Base-by-base conservation (phyloP, 2,888 invertebrate genomes). In the Scotopteryx bipunctaria region DNA sequence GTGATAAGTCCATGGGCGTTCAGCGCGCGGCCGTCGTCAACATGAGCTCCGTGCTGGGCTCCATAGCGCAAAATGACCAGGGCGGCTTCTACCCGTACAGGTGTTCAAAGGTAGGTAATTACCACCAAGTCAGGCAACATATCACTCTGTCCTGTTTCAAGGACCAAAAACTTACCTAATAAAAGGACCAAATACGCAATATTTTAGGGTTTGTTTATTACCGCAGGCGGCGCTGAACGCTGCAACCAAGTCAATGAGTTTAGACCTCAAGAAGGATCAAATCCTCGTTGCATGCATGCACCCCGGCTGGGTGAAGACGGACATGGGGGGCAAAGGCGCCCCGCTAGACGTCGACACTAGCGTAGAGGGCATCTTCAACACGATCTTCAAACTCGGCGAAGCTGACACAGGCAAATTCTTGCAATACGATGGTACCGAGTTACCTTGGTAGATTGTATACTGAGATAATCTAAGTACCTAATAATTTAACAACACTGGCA, bases 291-390 rank as follows among this genome's bases (percentile, higher is more conserved):
- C 94, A 0, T 91, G 91, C 46, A 76, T 98, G 53, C 97, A 98
- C 84, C 98, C 98, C 0, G 98, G 98, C 1, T 98, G 97, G 98
- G 97, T 98, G 4, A 93, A 94, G 75, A 98, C 98, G 0, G 95
- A 94, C 61, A 95, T 98, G 96, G 98, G 98, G 2, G 97, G 98
- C 2, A 81, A 91, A 27, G 94, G 93, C 61, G 98, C 97, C 0
- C 94, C 94, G 0, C 82, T 97, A 21, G 93, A 94, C 42, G 86
- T 96, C 1, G 92, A 94, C 15, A 91, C 92, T 1, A 94, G 96
- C 73, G 92, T 94, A 3, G 72, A 72, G 0, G 91, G 91, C 11
- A 93, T 98, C 50, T 80, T 97, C 11, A 78, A 92, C 3, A 94
- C 95, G 2, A 79, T 98, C 32, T 71, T 83, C 27, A 86, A 85